Conservation (phyloP, 2,888 invertebrate genomes). For the Nycteola revayana region DNA sequence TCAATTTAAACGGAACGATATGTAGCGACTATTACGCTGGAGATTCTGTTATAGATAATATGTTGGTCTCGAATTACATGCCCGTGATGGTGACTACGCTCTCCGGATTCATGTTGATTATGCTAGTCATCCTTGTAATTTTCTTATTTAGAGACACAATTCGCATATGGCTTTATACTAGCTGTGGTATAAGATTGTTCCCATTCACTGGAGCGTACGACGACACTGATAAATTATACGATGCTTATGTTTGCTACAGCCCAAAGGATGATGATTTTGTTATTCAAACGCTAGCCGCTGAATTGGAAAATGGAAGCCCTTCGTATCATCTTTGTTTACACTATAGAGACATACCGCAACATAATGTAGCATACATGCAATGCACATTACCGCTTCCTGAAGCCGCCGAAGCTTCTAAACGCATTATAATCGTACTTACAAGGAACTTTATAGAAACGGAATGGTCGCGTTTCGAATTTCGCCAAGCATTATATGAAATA, state of each 20-base stretch:
- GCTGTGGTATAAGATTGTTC: constrained; percentile 92
- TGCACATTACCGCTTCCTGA: constrained; percentile 89
- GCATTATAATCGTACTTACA: constrained; percentile 93
- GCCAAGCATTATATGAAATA: constrained; percentile 93
- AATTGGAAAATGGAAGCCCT: constrained; percentile 91
- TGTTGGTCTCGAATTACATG: constrained; percentile 91
- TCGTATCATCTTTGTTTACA: constrained; percentile 93
- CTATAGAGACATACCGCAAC: constrained; percentile 91
- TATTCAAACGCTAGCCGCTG: constrained; percentile 91
- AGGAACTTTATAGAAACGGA: constrained; percentile 95
- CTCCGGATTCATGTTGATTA: constrained; percentile 87
- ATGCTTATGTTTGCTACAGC: constrained; percentile 96
- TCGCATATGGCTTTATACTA: constrained; percentile 93
- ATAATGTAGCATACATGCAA: constrained; percentile 85
- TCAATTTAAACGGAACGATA: constrained; percentile 92
- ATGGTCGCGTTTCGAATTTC: constrained; percentile 95
- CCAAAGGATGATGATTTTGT: constrained; percentile 96
- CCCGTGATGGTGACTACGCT: constrained; percentile 91
- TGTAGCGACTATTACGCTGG: constrained; percentile 93
- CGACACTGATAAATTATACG: constrained; percentile 93
- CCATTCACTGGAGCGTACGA: constrained; percentile 87
- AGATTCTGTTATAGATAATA: constrained; percentile 89
- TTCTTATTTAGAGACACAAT: constrained; percentile 93
- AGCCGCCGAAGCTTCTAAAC: constrained; percentile 93
- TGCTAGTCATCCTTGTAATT: constrained; percentile 88